Evolutionary conservation across 2,113 vertebrate genomes (phyloP).

Genomic region (Calypte anna): DNA sequence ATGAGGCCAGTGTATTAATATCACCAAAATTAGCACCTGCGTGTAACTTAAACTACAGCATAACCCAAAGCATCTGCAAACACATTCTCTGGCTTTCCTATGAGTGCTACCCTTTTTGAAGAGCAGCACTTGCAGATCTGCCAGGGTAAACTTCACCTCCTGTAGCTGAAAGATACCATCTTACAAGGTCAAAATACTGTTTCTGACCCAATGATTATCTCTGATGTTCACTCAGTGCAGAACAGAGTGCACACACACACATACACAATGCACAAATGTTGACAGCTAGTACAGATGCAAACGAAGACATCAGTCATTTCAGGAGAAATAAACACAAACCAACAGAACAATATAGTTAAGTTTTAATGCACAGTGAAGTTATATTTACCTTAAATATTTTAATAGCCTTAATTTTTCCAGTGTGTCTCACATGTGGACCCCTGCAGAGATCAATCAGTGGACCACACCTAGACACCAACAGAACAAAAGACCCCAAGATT

Average conservation of each 20-base stretch:
- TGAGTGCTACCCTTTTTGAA: background rate
- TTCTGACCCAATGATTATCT: background rate
- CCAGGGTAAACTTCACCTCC: background rate
- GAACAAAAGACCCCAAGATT: background rate
- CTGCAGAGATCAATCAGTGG: slow-evolving; percentile 80
- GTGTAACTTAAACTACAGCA: background rate
- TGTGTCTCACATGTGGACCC: slow-evolving; percentile 83
- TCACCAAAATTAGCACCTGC: background rate
- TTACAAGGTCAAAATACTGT: background rate
- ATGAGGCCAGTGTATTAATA: background rate
- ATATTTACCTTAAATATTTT: slow-evolving; percentile 80
- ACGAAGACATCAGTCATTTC: background rate
- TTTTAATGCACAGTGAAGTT: background rate
- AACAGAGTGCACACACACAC: fast-evolving
- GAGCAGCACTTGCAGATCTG: background rate
- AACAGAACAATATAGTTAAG: background rate
- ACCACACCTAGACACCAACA: slow-evolving; percentile 72
- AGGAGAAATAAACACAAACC: background rate
- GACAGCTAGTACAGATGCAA: background rate
- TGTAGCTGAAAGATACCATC: background rate
- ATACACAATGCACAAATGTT: background rate
- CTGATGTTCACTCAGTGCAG: background rate
- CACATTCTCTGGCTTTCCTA: background rate
- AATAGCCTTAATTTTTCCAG: slow-evolving; percentile 81
- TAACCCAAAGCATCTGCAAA: background rate